Evolutionary conservation across 1,140 invertebrate species (phyloP).

Genomic region (Eumaeus atala): DNA sequence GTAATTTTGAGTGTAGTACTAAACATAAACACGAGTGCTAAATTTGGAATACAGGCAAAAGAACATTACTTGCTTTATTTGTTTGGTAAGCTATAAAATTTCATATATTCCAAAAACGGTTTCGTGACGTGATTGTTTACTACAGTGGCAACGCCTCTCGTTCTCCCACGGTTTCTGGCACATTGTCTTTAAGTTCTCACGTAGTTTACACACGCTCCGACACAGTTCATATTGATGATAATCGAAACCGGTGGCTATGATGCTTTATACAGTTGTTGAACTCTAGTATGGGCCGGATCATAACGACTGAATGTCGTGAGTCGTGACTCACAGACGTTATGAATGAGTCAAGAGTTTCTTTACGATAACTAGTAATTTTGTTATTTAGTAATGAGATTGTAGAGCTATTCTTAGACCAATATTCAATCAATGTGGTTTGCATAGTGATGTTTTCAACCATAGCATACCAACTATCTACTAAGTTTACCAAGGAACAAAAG

Average conservation of each 20-base stretch:
- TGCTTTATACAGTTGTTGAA: neutral
- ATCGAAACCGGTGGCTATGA: neutral
- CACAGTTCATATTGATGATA: constrained; percentile 8
- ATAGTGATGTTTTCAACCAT: constrained; percentile 60
- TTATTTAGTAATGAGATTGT: constrained; percentile 8
- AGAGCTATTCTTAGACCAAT: constrained; percentile 5
- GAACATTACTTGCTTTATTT: too few species aligned
- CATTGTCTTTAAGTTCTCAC: constrained; percentile 62
- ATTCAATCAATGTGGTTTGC: constrained; percentile 8
- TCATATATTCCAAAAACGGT: constrained; percentile 41
- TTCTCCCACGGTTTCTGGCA: constrained; percentile 66
- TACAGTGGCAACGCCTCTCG: constrained; percentile 71
- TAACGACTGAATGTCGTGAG: too few species aligned
- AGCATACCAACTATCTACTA: constrained; percentile 58
- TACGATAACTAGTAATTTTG: constrained; percentile 29
- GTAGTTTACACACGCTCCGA: constrained; percentile 35
- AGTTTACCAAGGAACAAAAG: constrained; percentile 60
- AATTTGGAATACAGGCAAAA: too few species aligned
- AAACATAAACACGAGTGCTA: too few species aligned
- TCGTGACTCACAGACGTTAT: neutral
- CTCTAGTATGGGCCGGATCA: neutral
- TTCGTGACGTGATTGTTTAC: constrained; percentile 72
- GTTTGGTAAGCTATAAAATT: too few species aligned
- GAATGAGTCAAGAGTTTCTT: constrained; percentile 14
- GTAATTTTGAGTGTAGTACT: too few species aligned